phyloP scores from a whole-genome alignment of 2,797 vertebrate species.

The Danionella dracula region DNA sequence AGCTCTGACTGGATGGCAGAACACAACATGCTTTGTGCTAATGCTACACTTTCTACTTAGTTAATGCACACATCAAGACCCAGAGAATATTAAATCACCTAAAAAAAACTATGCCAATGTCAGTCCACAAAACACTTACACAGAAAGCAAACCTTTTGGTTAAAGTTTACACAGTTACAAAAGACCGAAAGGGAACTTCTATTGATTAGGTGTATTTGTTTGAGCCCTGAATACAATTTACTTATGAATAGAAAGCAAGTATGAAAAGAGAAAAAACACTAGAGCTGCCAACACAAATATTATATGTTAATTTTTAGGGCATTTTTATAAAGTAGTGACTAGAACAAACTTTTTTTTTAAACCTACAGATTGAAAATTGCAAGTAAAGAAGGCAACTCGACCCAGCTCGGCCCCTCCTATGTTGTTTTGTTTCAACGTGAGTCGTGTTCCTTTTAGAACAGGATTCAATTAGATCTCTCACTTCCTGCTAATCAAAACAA shows the following conservation, averaged over 20 bases:
- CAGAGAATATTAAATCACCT: slow-evolving; percentile 9
- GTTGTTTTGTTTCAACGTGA: slow-evolving; percentile 27
- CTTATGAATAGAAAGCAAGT: slow-evolving; percentile 8
- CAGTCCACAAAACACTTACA: slow-evolving; percentile 12
- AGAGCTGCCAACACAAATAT: slow-evolving; percentile 3
- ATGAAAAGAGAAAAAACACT: background rate
- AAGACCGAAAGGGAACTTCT: background rate
- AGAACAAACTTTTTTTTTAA: background rate
- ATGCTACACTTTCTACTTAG: slow-evolving; percentile 12
- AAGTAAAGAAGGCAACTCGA: slow-evolving; percentile 12
- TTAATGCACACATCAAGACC: slow-evolving; percentile 24
- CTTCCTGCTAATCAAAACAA: slow-evolving; percentile 48
- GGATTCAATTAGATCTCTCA: slow-evolving; percentile 43
- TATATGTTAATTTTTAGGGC: background rate
- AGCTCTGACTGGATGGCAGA: slow-evolving; percentile 17
- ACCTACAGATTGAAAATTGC: slow-evolving; percentile 4
- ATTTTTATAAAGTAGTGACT: too few species aligned
- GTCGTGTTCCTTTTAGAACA: slow-evolving; percentile 34
- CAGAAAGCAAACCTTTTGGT: slow-evolving; percentile 35
- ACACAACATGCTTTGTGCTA: slow-evolving; percentile 18
- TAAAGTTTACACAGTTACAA: slow-evolving; percentile 19
- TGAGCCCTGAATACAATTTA: background rate
- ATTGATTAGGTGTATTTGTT: slow-evolving; percentile 5
- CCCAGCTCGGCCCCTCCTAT: background rate
- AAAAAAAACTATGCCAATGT: too few species aligned